These are phyloP conservation scores for Corythucha ciliata DNA, from an alignment of 2,888 invertebrate genomes.

Conservation along the genomic window DNA sequence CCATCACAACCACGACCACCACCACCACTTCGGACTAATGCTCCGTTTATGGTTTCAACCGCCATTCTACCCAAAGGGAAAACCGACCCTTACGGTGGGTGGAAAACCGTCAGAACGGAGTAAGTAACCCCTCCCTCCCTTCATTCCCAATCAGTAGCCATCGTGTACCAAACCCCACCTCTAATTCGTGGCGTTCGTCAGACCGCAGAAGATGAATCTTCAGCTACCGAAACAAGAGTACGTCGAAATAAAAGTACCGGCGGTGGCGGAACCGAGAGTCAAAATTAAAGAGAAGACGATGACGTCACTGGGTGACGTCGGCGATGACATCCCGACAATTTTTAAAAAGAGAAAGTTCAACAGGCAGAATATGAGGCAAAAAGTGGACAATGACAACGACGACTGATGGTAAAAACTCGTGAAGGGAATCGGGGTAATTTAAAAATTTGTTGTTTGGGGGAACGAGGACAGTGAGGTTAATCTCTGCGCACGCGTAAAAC, in stretches of 20 bases:
- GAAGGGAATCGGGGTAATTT: too few relatives aligned
- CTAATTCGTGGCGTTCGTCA: not conserved
- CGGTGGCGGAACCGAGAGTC: constrained; percentile 33
- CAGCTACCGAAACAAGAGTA: constrained; percentile 50
- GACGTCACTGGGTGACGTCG: constrained; percentile 41
- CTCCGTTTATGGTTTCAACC: too few relatives aligned
- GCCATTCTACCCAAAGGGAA: too few relatives aligned
- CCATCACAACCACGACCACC: too few relatives aligned
- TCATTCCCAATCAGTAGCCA: not conserved
- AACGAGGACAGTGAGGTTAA: too few relatives aligned
- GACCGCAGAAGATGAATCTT: constrained; percentile 47
- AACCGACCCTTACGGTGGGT: constrained; percentile 51
- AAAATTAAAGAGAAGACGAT: constrained; percentile 40
- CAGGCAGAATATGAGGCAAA: too few relatives aligned
- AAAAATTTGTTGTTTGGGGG: too few relatives aligned
- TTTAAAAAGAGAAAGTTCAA: constrained; percentile 66
- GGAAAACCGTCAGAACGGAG: constrained; percentile 28
- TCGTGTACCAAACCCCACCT: not conserved
- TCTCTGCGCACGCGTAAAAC: too few relatives aligned
- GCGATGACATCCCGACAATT: constrained; percentile 38
- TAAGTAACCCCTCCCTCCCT: not conserved
- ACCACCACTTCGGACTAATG: too few relatives aligned
- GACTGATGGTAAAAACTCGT: too few relatives aligned
- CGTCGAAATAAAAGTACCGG: constrained; percentile 34
- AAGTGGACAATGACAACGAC: too few relatives aligned